Percentiles rank a stretch among this genome's conserved stretches.
Conservation (phyloP, 2,888 invertebrate genomes). For the Erebia palarica region DNA sequence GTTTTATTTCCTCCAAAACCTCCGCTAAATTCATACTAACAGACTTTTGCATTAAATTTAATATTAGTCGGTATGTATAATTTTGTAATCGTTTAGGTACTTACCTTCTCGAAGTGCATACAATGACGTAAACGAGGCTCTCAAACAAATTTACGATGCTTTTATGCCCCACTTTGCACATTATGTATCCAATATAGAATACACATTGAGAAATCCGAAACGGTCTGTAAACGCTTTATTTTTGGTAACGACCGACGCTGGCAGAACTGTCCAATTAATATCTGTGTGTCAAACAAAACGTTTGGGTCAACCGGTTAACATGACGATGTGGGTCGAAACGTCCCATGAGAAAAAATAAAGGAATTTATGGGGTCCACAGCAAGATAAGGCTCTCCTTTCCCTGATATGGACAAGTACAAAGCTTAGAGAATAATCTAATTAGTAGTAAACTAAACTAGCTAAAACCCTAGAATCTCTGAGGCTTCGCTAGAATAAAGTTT, state of each 20-base stretch:
- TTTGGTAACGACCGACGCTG: constrained; percentile 24
- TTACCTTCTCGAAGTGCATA: constrained; percentile 12
- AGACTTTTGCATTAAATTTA: too few relatives aligned
- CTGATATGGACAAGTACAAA: too few relatives aligned
- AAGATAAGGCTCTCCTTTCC: too few relatives aligned
- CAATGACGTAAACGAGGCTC: constrained; percentile 17
- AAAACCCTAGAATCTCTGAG: too few relatives aligned
- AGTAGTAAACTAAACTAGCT: too few relatives aligned
- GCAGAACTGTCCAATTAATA: constrained; percentile 30
- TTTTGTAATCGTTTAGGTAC: not conserved
- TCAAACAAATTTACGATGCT: constrained; percentile 17
- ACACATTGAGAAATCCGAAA: constrained; percentile 35
- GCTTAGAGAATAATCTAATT: too few relatives aligned
- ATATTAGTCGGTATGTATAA: not conserved
- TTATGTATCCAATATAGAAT: constrained; percentile 20
- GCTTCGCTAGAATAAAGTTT: too few relatives aligned
- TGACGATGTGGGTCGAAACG: not conserved
- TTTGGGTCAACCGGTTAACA: constrained; percentile 11
- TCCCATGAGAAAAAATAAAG: not conserved
- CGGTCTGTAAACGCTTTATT: constrained; percentile 39
- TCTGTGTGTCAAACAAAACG: constrained; percentile 19
- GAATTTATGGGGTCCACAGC: too few relatives aligned
- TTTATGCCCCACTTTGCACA: constrained; percentile 20
- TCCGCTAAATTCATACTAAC: too few relatives aligned
- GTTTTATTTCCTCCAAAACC: too few relatives aligned